Percentiles rank a stretch among this genome's conserved stretches.
phyloP scores from a whole-genome alignment of 2,113 vertebrate species.

The Xiphophorus hellerii region DNA sequence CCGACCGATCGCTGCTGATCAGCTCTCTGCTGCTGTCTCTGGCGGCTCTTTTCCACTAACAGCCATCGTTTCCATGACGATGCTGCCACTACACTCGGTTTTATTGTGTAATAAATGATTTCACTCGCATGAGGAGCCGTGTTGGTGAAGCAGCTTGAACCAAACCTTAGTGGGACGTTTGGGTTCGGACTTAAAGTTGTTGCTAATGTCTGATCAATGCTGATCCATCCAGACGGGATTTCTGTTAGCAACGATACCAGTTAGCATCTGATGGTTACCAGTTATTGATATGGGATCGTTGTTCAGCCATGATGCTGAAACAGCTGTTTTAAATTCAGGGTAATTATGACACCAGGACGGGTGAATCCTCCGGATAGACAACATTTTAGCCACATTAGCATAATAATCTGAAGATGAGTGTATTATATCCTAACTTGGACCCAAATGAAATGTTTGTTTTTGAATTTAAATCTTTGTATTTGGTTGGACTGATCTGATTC shows the following conservation, averaged over 20 bases:
- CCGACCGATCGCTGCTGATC: not conserved
- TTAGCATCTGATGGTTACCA: not conserved
- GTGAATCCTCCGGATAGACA: too few relatives aligned
- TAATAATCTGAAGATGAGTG: too few relatives aligned
- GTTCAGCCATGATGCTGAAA: not conserved
- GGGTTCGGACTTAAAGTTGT: too few relatives aligned
- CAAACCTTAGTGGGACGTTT: not conserved
- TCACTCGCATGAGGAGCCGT: fast-evolving
- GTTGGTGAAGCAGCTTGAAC: not conserved
- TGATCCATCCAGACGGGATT: not conserved
- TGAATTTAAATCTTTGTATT: too few relatives aligned
- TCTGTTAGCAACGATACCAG: too few relatives aligned
- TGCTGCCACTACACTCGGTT: not conserved
- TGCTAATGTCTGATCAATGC: not conserved
- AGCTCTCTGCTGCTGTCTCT: not conserved
- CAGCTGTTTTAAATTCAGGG: not conserved
- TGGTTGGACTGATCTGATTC: too few relatives aligned
- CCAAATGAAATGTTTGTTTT: too few relatives aligned
- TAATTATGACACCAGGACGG: too few relatives aligned
- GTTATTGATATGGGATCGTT: too few relatives aligned
- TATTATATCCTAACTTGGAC: too few relatives aligned
- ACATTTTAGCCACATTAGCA: too few relatives aligned
- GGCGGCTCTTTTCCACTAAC: not conserved
- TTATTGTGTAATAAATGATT: not conserved
- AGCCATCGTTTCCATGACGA: not conserved